Evolutionary conservation across 2,888 invertebrate genomes (phyloP), one percentile per base, ranked within the genome.

Genomic region (Ichneumoninae sp.): DNA sequence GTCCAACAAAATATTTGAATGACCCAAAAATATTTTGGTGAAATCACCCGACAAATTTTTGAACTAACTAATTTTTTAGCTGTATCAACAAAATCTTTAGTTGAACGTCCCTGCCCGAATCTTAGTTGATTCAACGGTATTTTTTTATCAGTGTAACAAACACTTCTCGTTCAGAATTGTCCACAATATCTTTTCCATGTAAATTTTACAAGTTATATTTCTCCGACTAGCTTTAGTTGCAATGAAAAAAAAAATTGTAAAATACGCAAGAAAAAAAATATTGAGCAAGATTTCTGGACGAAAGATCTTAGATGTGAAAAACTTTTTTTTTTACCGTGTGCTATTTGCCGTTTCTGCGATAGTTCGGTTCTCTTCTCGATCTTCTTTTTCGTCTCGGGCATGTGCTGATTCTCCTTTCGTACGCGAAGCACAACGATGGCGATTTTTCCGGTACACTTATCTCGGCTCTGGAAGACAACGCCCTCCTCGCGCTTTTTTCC

Each of bases 341-440:
- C 26, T 57, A 57, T 74, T 22, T 62, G 44, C 62, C n/a, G 30
- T 19, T 26, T 50, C 47, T 13, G 1, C 50, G 5, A 2, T 36
- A 40, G 7, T 26, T 36, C 66, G 40, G 13, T 62, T 62, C 8
- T 76, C 54, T 40, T 66, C 50, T 80, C 68, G 60, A 76, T 83
- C 70, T 40, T 8, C 40, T 36, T 66, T 57, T 57, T 22, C 60
- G 44, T 68, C 60, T 69, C 33, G 8, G 40, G 10, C 40, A 40
- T 66, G 40, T 54, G 22, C 69, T 36, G 13, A 57, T 72, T 57
- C 30, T 8, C 44, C 60, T 47, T 69, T 71, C 22, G 84, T 82
- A 84, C 86, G 86, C 86, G 88, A 88, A 88, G 88, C 88, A 89
- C 89, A 90, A 91, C 92, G 90, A 92, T 91, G 92, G 90, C 91